These are phyloP conservation scores for Hemitrygon akajei DNA, from an alignment of 2,797 vertebrate species.

Conservation along the genomic window DNA sequence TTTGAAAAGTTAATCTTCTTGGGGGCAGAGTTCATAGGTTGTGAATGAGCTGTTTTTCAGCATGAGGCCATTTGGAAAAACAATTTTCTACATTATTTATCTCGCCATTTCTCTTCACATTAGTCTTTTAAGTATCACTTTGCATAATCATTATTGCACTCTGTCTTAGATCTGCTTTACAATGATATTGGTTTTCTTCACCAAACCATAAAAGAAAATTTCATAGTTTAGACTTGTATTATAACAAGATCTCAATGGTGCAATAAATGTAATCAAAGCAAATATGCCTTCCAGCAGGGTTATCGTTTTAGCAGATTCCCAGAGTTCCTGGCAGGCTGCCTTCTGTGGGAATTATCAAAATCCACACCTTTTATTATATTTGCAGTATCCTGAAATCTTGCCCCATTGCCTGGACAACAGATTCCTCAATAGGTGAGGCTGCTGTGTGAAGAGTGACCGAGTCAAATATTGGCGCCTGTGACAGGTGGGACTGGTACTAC, in stretches of 20 bases:
- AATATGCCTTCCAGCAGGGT: constrained; percentile 39
- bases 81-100: constrained; percentile 23
- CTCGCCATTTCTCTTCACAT: neutral
- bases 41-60: constrained; percentile 19
- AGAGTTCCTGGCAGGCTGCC: neutral
- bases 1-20: constrained; percentile 29
- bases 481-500: neutral
- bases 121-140: neutral
- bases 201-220: constrained; percentile 9
- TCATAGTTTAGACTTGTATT: neutral
- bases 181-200: neutral
- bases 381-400: neutral
- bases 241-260: constrained; percentile 15
- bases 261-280: constrained; percentile 31
- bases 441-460: neutral
- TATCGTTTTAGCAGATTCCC: constrained; percentile 42
- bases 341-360: constrained; percentile 44
- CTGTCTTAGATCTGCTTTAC: neutral
- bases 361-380: constrained; percentile 50
- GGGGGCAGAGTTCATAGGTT: constrained; percentile 19
- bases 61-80: neutral
- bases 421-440: neutral
- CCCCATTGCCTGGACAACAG: neutral
- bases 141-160: neutral
- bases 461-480: neutral